Conservation (phyloP, 1,140 invertebrate genomes). For the Stegodyphus mimosarum region DNA sequence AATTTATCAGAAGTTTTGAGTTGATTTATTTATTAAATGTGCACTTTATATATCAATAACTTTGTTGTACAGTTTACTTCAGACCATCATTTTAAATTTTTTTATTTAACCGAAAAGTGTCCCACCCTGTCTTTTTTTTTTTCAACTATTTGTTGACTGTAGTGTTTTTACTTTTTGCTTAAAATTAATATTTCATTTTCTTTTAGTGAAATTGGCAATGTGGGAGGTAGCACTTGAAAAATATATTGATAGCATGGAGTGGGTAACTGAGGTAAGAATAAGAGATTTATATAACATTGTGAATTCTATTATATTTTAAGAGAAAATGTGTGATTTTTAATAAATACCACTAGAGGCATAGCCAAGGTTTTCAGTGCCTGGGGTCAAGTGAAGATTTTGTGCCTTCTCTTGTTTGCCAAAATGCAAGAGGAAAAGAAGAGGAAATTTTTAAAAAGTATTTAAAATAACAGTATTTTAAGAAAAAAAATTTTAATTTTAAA, state of each 20-base stretch:
- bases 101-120: conserved; percentile 15
- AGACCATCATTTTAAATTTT: neutral
- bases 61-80: conserved; percentile 1
- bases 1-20: too few species aligned
- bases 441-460: neutral
- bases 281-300: too few species aligned
- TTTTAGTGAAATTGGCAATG: conserved; percentile 84
- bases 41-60: too few species aligned
- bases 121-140: neutral
- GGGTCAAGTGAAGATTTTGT: too few species aligned
- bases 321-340: neutral
- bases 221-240: conserved; percentile 88
- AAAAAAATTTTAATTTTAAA: neutral
- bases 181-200: conserved; percentile 6
- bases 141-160: neutral
- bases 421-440: neutral
- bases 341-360: neutral
- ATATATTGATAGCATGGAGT: conserved; percentile 85
- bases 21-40: too few species aligned
- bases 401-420: neutral
- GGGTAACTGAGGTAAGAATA: conserved; percentile 76
- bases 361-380: neutral
- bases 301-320: too few species aligned
- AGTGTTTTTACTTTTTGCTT: neutral
- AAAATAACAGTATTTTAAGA: neutral